Conservation (phyloP, 1,140 invertebrate species). For the Ooceraea biroi region DNA sequence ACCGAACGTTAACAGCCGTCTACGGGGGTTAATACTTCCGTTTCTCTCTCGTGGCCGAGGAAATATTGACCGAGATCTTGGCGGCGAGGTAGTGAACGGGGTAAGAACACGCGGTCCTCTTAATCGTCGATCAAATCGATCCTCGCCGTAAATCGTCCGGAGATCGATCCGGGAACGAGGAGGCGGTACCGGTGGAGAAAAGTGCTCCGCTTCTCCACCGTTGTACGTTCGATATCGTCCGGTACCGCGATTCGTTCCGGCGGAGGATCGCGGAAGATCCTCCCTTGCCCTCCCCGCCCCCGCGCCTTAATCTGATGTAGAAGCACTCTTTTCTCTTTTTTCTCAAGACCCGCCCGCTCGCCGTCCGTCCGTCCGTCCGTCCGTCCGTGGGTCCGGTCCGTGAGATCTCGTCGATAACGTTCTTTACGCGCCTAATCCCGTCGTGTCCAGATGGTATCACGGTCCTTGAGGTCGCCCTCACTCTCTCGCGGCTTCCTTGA, state of each 20-base stretch:
- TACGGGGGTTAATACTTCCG: constrained; percentile 30
- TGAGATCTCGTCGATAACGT: constrained; percentile 72
- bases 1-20: constrained; percentile 44
- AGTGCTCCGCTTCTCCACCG: constrained; percentile 43
- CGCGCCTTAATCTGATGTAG: constrained; percentile 77
- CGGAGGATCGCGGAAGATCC: constrained; percentile 57
- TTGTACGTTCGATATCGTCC: constrained; percentile 8
- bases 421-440: constrained; percentile 71
- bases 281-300: too few relatives aligned
- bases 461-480: neutral
- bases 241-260: constrained; percentile 70
- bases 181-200: constrained; percentile 54
- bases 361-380: constrained; percentile 54
- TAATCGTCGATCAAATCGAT: constrained; percentile 65
- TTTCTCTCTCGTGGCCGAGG: neutral
- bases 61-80: constrained; percentile 27
- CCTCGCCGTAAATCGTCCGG: constrained; percentile 52
- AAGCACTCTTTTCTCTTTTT: constrained; percentile 44
- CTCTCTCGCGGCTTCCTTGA: neutral
- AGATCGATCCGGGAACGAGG: constrained; percentile 60
- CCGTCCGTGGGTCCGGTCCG: neutral
- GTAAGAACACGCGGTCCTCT: constrained; percentile 40
- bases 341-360: constrained; percentile 68
- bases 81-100: constrained; percentile 9
- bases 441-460: constrained; percentile 56